Conservation (phyloP, 2,888 invertebrate species). For the Xiphydria camelus region DNA sequence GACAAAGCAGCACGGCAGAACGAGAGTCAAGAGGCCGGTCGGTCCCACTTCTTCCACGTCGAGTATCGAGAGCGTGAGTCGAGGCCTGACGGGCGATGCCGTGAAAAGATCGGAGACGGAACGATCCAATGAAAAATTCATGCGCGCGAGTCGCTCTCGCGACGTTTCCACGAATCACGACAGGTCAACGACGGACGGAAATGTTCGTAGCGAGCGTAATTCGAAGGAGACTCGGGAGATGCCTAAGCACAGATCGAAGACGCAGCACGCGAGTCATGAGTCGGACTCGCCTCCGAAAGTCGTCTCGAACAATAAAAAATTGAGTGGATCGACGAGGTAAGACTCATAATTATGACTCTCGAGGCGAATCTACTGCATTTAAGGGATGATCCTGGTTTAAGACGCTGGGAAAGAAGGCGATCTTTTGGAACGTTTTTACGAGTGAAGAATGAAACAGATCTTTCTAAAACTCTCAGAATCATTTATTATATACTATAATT, state of each 20-base stretch:
- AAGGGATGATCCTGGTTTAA: no score
- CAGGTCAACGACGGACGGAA: not conserved
- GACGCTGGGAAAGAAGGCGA: no score
- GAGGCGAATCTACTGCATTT: no score
- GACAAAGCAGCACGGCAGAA: slow-evolving; percentile 2
- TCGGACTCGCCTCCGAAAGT: not conserved
- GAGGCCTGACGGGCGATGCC: slow-evolving; percentile 2
- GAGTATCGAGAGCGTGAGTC: slow-evolving; percentile 7
- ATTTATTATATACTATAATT: no score
- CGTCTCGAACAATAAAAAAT: not conserved
- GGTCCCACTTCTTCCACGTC: slow-evolving; percentile 7
- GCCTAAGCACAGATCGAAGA: not conserved
- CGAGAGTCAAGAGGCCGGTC: not conserved
- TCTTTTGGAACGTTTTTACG: no score
- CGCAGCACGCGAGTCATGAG: not conserved
- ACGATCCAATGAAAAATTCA: slow-evolving; percentile 4
- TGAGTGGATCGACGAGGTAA: slow-evolving; percentile 1
- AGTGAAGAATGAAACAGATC: no score
- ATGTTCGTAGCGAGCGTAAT: not conserved
- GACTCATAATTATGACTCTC: no score
- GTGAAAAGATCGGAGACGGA: slow-evolving; percentile 2
- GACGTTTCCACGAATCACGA: not conserved
- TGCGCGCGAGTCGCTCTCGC: slow-evolving; percentile 4
- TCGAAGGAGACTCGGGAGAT: no score
- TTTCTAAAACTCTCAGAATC: no score